These are phyloP conservation scores for Elegia similella DNA, from an alignment of 2,888 invertebrate genomes.

Conservation along the genomic window DNA sequence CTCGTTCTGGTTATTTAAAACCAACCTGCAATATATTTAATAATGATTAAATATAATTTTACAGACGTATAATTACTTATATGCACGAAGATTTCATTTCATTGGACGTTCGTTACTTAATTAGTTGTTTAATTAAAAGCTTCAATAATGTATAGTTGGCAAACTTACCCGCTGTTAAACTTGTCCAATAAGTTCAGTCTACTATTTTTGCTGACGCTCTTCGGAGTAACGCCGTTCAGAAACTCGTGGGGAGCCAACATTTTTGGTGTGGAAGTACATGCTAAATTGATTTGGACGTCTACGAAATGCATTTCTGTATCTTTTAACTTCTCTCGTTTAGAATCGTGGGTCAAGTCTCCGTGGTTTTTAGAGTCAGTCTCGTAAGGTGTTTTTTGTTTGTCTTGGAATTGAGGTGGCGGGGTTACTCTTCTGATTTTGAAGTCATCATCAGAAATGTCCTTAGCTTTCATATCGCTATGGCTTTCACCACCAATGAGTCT, in stretches of 20 bases:
- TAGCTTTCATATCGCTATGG: slow-evolving; percentile 45
- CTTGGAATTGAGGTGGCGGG: slow-evolving; percentile 75
- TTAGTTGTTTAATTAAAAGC: neutral
- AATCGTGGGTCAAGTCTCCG: slow-evolving; percentile 64
- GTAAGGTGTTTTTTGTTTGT: slow-evolving; percentile 60
- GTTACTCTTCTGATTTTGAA: slow-evolving; percentile 56
- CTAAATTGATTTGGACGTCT: slow-evolving; percentile 68
- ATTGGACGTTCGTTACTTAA: neutral
- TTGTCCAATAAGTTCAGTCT: slow-evolving; percentile 64
- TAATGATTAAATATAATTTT: neutral
- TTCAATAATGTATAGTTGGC: neutral
- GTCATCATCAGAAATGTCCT: slow-evolving; percentile 45
- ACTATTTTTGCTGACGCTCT: slow-evolving; percentile 50
- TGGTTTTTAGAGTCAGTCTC: slow-evolving; percentile 57
- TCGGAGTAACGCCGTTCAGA: slow-evolving; percentile 46
- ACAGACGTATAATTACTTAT: neutral
- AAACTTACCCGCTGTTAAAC: slow-evolving; percentile 69
- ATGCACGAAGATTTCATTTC: neutral
- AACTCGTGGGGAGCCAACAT: slow-evolving; percentile 71
- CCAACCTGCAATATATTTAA: slow-evolving; percentile 50
- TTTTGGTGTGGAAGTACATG: slow-evolving; percentile 76
- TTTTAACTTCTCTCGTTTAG: slow-evolving; percentile 76
- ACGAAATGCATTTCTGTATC: slow-evolving; percentile 59
- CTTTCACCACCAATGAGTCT: slow-evolving; percentile 56
- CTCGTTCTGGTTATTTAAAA: slow-evolving; percentile 68